Base-by-base conservation (phyloP, 1,140 invertebrate species). In the Drosophila lacteicornis region DNA sequence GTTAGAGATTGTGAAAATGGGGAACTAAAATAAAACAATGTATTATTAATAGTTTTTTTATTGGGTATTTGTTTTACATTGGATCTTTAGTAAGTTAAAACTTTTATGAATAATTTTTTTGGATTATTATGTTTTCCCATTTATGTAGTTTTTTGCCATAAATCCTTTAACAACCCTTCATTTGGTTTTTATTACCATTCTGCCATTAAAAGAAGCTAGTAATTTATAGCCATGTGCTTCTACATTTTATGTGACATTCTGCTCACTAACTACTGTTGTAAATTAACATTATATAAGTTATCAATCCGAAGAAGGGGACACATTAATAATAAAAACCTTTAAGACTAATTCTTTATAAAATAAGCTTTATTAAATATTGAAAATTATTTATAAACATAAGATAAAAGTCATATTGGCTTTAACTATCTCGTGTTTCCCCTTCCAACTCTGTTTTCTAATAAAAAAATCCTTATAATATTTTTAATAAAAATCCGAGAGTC, bases 401-500 rank as follows among this genome's bases (percentile, higher is more conserved):
- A 33, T n/a, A 2, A 4, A n/a, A n/a, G 15, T 8, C n/a, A 5
- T 33, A 17, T 30, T 11, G n/a, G 1, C 7, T 53, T 55, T 2
- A 8, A 19, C 22, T 19, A 19, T 22, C 5, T 8, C n/a, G 9
- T 30, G 3, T 13, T 30, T 43, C 19, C 3, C 13, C 15, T 25
- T 22, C 1, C 4, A 36, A 15, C 5, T n/a, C 5, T 40, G 5
- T 6, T 6, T 30, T 51, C 2, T 2, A 15, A 0, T 25, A 11
- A 22, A 8, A 56, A 22, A 22, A 11, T 56, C 9, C 19, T 3
- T 2, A 33, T 27, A 43, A 46, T 11, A 17, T 40, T 45, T 30
- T 13, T 46, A 55, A 67, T 68, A 67, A 40, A 67, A 70, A 69
- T 17, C 15, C 7, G 7, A 7, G 19, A 45, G 17, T 65, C 67